phyloP scores from a whole-genome alignment of 2,888 invertebrate species.

The Spialia ferax region DNA sequence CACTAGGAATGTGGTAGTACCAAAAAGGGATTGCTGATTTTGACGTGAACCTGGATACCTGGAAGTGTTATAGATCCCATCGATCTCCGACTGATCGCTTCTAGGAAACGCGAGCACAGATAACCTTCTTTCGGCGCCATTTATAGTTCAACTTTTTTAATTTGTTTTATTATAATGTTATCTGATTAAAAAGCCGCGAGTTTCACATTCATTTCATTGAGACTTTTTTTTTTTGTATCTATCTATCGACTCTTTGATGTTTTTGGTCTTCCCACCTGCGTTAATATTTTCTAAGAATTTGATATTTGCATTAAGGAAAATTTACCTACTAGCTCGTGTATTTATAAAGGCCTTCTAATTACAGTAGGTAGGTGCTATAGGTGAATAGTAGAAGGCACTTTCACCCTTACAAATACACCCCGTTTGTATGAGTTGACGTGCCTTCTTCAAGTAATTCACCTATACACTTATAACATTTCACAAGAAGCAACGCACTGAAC shows the following conservation, averaged over 20 bases:
- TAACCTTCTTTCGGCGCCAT: conserved; percentile 44
- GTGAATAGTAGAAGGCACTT: too few species aligned
- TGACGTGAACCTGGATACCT: conserved; percentile 48
- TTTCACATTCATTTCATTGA: conserved; percentile 16
- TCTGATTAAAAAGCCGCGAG: conserved; percentile 15
- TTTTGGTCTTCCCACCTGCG: conserved; percentile 15
- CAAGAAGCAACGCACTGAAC: too few species aligned
- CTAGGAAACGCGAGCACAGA: conserved; percentile 47
- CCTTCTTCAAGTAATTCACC: too few species aligned
- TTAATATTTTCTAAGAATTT: background rate
- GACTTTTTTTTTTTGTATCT: conserved; percentile 4
- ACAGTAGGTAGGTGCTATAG: too few species aligned
- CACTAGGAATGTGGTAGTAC: conserved; percentile 34
- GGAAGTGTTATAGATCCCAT: conserved; percentile 50
- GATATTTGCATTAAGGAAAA: background rate
- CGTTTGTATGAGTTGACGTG: too few species aligned
- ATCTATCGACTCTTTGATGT: background rate
- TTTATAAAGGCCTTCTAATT: too few species aligned
- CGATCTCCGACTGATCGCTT: conserved; percentile 52
- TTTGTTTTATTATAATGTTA: conserved; percentile 15
- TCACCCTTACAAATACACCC: too few species aligned
- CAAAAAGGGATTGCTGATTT: conserved; percentile 29
- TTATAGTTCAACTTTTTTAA: conserved; percentile 32
- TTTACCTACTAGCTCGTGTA: too few species aligned
- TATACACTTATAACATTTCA: too few species aligned